These are phyloP conservation scores for Noctua fimbriata DNA, from an alignment of 2,888 invertebrate genomes.

Conservation along the genomic window DNA sequence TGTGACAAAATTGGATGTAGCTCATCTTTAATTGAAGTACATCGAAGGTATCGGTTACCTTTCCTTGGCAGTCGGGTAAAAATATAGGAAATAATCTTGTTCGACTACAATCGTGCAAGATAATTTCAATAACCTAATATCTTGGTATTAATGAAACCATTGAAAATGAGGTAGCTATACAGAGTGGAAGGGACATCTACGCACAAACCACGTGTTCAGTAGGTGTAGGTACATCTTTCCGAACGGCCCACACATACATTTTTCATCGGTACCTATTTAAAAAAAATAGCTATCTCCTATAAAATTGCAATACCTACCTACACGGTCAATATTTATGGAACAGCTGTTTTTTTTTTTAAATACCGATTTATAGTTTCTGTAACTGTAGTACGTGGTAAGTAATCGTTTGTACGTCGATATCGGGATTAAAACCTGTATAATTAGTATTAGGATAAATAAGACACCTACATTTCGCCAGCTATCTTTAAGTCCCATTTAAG, in stretches of 20 bases:
- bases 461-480: not conserved
- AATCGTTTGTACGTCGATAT: not conserved
- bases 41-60: not conserved
- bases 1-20: not conserved
- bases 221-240: not conserved
- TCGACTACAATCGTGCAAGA: not conserved
- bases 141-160: not conserved
- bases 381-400: not conserved
- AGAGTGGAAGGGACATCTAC: not conserved
- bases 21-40: conserved; percentile 1
- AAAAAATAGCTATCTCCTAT: not conserved
- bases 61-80: not conserved
- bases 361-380: not conserved
- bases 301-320: not conserved
- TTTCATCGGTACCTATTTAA: too few species aligned
- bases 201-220: too few species aligned
- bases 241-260: not conserved
- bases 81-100: not conserved
- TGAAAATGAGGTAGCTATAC: not conserved
- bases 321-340: not conserved
- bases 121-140: not conserved
- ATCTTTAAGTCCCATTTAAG: too few species aligned
- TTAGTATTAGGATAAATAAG: not conserved
- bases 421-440: not conserved
- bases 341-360: not conserved